phyloP scores from a whole-genome alignment of 1,140 invertebrate species.

The Bombyx mandarina region DNA sequence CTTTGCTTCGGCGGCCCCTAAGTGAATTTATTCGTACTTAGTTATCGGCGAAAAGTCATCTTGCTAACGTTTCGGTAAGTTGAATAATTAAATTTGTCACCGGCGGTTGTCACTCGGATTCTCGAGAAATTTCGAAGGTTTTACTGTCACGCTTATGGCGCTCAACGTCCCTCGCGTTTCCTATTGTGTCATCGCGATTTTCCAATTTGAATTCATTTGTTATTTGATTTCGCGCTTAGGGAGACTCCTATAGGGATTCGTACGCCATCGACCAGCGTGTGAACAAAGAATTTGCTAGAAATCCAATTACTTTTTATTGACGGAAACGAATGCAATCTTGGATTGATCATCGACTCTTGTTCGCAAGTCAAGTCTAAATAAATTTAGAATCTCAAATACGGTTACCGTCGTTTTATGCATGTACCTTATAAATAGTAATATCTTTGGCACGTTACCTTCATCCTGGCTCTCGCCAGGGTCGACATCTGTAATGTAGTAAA shows the following conservation, averaged over 20 bases:
- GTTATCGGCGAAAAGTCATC: conserved; percentile 66
- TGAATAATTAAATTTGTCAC: conserved; percentile 70
- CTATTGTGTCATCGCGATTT: conserved; percentile 58
- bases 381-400: no score
- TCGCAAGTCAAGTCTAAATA: no score
- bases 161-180: conserved; percentile 14
- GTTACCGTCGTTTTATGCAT: no score
- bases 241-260: neutral
- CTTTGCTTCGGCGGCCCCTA: conserved; percentile 60
- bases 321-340: no score
- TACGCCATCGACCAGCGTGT: neutral
- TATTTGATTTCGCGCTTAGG: conserved; percentile 57
- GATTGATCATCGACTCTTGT: no score
- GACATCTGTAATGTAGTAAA: conserved; percentile 3
- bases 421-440: no score
- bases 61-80: conserved; percentile 67
- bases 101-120: conserved; percentile 61
- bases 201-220: conserved; percentile 67
- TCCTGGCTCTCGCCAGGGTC: no score
- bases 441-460: no score
- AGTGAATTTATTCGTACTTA: conserved; percentile 70
- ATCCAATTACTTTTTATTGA: no score
- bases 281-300: neutral
- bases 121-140: conserved; percentile 43
- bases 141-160: conserved; percentile 43